Evolutionary conservation across 1,140 invertebrate genomes (phyloP).

Genomic region (Meteorus sp.): DNA sequence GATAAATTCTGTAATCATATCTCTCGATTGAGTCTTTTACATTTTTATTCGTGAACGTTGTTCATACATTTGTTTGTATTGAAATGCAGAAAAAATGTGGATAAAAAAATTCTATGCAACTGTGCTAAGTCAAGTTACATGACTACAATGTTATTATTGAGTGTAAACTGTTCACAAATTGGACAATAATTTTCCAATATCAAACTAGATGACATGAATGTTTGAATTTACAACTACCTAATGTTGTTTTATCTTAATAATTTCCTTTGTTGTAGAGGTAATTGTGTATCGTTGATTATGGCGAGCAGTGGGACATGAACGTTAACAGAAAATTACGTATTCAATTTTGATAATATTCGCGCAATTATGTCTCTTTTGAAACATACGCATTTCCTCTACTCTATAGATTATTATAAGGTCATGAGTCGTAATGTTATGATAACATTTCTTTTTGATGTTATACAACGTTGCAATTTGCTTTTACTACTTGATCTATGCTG

Average conservation of each 20-base stretch:
- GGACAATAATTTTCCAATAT: conserved; percentile 1
- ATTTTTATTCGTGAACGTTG: background rate
- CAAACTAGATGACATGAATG: background rate
- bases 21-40: background rate
- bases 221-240: background rate
- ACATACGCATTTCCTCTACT: background rate
- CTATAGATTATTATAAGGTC: conserved; percentile 9
- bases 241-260: no score
- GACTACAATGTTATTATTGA: background rate
- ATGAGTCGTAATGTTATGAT: conserved; percentile 14
- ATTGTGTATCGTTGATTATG: no score
- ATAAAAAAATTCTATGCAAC: background rate
- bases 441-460: conserved; percentile 33
- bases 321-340: no score
- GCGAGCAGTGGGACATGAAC: no score
- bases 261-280: no score
- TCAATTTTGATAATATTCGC: no score
- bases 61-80: background rate
- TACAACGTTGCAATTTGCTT: no score
- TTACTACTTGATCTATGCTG: no score
- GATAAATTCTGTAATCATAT: background rate
- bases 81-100: background rate
- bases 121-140: background rate
- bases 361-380: no score
- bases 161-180: background rate